These are phyloP conservation scores for Adelphocoris suturalis DNA, from an alignment of 2,888 invertebrate species.

Conservation along the genomic window DNA sequence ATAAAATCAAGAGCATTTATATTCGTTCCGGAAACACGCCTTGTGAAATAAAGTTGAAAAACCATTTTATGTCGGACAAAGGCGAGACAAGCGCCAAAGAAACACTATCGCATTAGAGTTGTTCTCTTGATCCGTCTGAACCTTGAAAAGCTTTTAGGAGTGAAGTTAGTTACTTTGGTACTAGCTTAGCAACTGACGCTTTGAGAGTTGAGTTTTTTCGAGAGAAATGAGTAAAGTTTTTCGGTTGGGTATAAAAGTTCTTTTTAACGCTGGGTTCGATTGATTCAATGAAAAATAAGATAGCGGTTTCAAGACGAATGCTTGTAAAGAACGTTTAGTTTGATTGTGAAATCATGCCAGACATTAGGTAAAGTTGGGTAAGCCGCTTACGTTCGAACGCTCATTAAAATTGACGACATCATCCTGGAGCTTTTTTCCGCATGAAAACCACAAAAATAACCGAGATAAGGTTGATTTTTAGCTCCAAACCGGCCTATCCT, in stretches of 20 bases:
- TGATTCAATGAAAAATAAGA: neutral
- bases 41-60: constrained; percentile 52
- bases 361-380: no score
- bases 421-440: no score
- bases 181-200: constrained; percentile 56
- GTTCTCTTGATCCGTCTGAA: constrained; percentile 42
- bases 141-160: constrained; percentile 57
- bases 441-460: no score
- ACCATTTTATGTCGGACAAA: constrained; percentile 26
- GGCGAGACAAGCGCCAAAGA: constrained; percentile 25
- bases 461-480: no score
- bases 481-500: no score
- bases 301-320: no score
- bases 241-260: neutral
- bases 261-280: neutral
- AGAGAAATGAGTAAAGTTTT: neutral
- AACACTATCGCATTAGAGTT: constrained; percentile 48
- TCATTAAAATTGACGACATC: no score
- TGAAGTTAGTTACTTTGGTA: neutral
- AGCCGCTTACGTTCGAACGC: no score
- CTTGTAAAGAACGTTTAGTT: no score
- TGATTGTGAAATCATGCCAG: no score
- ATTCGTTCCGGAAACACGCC: no score
- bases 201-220: neutral
- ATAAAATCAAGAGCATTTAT: no score